Percentiles rank a stretch among this genome's conserved stretches.
Conservation (phyloP, 2,113 vertebrate species). For the Limnothrissa miodon region DNA sequence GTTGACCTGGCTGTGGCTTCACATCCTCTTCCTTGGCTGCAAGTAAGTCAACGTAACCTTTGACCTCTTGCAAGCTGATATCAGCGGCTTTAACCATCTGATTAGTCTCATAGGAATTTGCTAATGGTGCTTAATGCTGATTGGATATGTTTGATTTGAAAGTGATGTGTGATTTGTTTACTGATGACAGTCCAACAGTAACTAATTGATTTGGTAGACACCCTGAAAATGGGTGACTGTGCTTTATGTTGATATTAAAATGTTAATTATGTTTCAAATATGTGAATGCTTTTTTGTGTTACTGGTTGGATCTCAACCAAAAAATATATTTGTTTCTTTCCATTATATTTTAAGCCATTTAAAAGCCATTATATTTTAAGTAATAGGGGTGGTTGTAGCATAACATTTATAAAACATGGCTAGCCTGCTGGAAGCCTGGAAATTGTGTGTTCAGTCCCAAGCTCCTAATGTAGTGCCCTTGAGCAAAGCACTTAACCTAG, state of each 20-base stretch:
- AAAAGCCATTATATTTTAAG: neutral
- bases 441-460: too few relatives aligned
- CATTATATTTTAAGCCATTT: neutral
- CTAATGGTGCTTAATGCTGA: neutral
- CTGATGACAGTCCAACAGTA: neutral
- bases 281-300: neutral
- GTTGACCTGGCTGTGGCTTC: conserved; percentile 96
- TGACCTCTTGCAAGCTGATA: neutral
- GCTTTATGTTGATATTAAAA: neutral
- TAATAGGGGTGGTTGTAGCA: too few relatives aligned
- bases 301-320: too few relatives aligned
- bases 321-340: neutral
- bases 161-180: neutral
- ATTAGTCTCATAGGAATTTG: neutral
- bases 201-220: neutral
- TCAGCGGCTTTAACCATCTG: neutral
- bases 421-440: too few relatives aligned
- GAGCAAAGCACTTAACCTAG: too few relatives aligned
- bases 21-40: conserved; percentile 96
- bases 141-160: neutral
- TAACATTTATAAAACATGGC: too few relatives aligned
- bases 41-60: conserved; percentile 79
- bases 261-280: neutral
- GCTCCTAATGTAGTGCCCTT: too few relatives aligned
- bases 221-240: neutral